Evolutionary conservation across 1,140 invertebrate genomes (phyloP).

Genomic region (Temnothorax curvispinosus): DNA sequence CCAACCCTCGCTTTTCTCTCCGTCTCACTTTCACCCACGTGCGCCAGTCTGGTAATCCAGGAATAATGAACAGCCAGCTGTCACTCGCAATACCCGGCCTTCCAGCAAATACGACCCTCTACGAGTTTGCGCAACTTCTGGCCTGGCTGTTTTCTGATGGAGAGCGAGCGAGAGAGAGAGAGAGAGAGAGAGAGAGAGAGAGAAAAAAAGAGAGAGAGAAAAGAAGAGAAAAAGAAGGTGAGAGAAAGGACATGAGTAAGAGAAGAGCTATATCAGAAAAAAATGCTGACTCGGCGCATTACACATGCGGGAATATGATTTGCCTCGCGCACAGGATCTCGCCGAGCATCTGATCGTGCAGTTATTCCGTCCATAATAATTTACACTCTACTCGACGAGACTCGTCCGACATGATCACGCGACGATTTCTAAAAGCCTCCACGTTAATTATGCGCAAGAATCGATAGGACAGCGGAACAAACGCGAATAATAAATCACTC

Average conservation of each 20-base stretch:
- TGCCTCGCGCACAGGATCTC: constrained; percentile 48
- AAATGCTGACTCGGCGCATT: constrained; percentile 67
- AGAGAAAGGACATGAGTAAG: neutral
- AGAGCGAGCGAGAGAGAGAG: neutral
- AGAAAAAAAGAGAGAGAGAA: neutral
- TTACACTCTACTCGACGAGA: constrained; percentile 43
- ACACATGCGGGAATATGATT: constrained; percentile 66
- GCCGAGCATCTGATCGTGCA: constrained; percentile 38
- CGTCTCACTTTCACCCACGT: constrained; percentile 63
- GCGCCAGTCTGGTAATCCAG: constrained; percentile 79
- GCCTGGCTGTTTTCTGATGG: constrained; percentile 63
- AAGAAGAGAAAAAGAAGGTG: neutral
- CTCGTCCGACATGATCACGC: constrained; percentile 41
- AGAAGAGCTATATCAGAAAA: constrained; percentile 51
- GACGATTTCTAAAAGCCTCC: constrained; percentile 35
- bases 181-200: neutral
- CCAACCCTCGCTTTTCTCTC: constrained; percentile 45
- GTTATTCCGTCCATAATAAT: constrained; percentile 51
- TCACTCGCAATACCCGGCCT: constrained; percentile 81
- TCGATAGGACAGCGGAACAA: constrained; percentile 45
- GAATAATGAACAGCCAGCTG: constrained; percentile 84
- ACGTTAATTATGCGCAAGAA: constrained; percentile 56
- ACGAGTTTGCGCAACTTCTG: constrained; percentile 78
- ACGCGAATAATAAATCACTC: constrained; percentile 56
- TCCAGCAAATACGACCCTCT: constrained; percentile 76